Evolutionary conservation across 2,797 vertebrate species (phyloP).

Genomic region (Pantherophis vulpinus): DNA sequence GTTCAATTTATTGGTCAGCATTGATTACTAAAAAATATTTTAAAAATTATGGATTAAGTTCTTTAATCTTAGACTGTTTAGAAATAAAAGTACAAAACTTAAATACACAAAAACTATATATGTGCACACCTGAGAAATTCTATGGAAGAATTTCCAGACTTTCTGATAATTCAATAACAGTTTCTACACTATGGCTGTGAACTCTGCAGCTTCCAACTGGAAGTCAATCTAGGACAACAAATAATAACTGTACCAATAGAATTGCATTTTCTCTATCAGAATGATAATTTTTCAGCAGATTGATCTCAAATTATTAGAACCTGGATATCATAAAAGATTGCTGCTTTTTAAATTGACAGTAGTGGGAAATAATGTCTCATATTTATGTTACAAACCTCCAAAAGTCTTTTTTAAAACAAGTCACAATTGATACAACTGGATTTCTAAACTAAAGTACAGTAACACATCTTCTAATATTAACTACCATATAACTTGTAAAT

Average conservation of each 20-base stretch:
- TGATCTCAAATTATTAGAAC: constrained; percentile 27
- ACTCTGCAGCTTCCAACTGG: constrained; percentile 68
- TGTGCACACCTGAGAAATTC: not conserved
- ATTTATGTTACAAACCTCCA: not conserved
- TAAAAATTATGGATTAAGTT: constrained; percentile 4
- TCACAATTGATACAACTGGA: constrained; percentile 32
- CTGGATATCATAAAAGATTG: not conserved
- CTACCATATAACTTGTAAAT: not conserved
- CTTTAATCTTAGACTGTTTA: constrained; percentile 40
- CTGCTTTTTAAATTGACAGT: not conserved
- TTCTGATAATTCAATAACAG: constrained; percentile 65
- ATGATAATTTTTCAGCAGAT: constrained; percentile 55
- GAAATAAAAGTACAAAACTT: constrained; percentile 12
- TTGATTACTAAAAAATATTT: constrained; percentile 18
- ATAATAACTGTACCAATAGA: constrained; percentile 73
- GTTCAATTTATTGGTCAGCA: not conserved
- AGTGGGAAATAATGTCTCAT: constrained; percentile 41
- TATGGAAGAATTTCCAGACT: constrained; percentile 59
- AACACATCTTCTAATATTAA: constrained; percentile 18
- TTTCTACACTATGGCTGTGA: constrained; percentile 64
- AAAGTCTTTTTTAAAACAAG: not conserved
- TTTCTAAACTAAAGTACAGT: not conserved
- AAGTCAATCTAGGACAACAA: constrained; percentile 74
- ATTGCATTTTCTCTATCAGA: constrained; percentile 69
- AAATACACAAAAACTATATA: constrained; percentile 26